Percentiles rank a stretch among this genome's conserved stretches.
These are phyloP conservation scores for Gouania willdenowi DNA, from an alignment of 2,797 vertebrate genomes.

Conservation along the genomic window DNA sequence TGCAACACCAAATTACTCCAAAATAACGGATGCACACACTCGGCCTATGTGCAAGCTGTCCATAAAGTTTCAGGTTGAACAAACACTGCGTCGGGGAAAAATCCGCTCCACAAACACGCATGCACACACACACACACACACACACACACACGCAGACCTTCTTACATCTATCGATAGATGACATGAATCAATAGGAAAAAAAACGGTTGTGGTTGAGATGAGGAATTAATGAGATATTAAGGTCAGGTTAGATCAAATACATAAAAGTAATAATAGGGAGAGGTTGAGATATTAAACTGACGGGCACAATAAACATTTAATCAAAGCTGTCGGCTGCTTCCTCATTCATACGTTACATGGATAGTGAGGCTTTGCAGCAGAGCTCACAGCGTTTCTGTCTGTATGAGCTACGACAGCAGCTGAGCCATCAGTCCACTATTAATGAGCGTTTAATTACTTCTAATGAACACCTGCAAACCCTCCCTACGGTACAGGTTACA, in stretches of 20 bases:
- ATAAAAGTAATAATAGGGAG: background rate
- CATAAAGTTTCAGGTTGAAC: too few relatives aligned
- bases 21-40: too few relatives aligned
- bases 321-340: conserved; percentile 16
- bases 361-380: background rate
- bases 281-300: too few relatives aligned
- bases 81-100: too few relatives aligned
- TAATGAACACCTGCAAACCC: conserved; percentile 20
- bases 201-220: background rate
- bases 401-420: conserved; percentile 6
- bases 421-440: conserved; percentile 5
- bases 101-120: too few relatives aligned
- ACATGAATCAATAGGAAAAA: conserved; percentile 10
- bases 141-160: too few relatives aligned
- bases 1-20: too few relatives aligned
- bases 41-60: too few relatives aligned
- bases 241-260: conserved; percentile 6
- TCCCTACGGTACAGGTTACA: too few relatives aligned
- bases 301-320: conserved; percentile 2
- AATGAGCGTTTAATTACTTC: conserved; percentile 25
- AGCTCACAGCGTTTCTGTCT: conserved; percentile 14
- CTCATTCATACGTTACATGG: conserved; percentile 3
- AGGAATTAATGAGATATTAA: conserved; percentile 5
- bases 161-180: too few relatives aligned
- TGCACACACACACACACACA: too few relatives aligned